phyloP scores from a whole-genome alignment of 2,113 vertebrate genomes.

The Grammomys dolichurus region DNA sequence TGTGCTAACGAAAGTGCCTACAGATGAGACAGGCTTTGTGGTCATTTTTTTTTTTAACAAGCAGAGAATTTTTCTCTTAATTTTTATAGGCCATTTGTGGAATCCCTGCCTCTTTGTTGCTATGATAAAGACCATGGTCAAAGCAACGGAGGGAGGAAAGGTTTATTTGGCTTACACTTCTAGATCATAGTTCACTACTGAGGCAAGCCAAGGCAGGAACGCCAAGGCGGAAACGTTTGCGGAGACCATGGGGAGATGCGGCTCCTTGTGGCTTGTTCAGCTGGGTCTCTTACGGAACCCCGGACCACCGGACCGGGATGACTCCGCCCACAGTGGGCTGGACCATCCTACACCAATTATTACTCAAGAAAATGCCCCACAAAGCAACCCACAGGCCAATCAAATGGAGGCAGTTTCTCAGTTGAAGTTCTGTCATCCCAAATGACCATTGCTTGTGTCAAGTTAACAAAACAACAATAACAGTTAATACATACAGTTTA shows the following conservation, averaged over 20 bases:
- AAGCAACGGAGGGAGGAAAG: not conserved
- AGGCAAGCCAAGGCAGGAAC: not conserved
- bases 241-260: not conserved
- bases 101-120: not conserved
- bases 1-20: constrained; percentile 66
- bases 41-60: constrained; percentile 40
- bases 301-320: too few species aligned
- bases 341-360: not conserved
- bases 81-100: constrained; percentile 43
- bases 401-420: not conserved
- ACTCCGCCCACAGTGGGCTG: not conserved
- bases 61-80: constrained; percentile 3
- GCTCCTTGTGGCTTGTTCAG: not conserved
- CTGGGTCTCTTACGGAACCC: not conserved
- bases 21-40: constrained; percentile 58
- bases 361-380: not conserved
- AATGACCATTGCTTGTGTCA: not conserved
- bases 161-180: not conserved
- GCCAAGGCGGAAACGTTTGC: not conserved
- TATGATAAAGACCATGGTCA: not conserved
- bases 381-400: not conserved
- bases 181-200: not conserved
- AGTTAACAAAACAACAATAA: not conserved
- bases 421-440: not conserved
- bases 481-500: not conserved